phyloP scores from a whole-genome alignment of 2,797 vertebrate genomes.

The Rhynchotus rufescens region DNA sequence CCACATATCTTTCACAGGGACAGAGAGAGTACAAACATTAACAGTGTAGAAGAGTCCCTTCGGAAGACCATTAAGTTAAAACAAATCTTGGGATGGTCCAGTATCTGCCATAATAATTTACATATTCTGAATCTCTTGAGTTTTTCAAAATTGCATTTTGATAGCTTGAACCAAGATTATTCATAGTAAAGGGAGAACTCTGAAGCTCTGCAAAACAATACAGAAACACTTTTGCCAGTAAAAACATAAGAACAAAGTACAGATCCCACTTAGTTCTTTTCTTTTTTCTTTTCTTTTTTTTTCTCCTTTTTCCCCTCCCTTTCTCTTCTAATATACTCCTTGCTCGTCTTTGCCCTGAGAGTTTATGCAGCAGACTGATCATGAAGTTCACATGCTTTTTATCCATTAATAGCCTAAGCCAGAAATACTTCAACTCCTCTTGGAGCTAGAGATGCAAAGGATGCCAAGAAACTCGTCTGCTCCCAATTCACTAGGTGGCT shows the following conservation, averaged over 20 bases:
- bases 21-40: background rate
- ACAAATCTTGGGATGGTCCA: slow-evolving; percentile 18
- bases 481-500: background rate
- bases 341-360: slow-evolving; percentile 41
- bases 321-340: slow-evolving; percentile 7
- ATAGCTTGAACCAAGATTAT: slow-evolving; percentile 30
- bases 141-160: slow-evolving; percentile 36
- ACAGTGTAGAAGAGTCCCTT: background rate
- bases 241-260: slow-evolving; percentile 43
- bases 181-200: slow-evolving; percentile 28
- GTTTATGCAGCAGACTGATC: background rate
- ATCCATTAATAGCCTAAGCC: slow-evolving; percentile 47
- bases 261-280: background rate
- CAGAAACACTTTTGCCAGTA: slow-evolving; percentile 34
- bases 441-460: background rate
- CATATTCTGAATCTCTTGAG: background rate
- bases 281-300: too few species aligned
- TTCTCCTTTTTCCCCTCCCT: accelerated
- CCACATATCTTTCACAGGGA: background rate
- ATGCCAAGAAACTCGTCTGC: background rate
- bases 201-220: background rate
- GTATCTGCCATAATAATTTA: slow-evolving; percentile 26
- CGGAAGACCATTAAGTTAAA: slow-evolving; percentile 6
- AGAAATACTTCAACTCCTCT: slow-evolving; percentile 41
- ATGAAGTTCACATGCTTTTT: slow-evolving; percentile 50